These are phyloP conservation scores for Melanotaenia duboulayi DNA, from an alignment of 2,113 vertebrate genomes.

Conservation along the genomic window DNA sequence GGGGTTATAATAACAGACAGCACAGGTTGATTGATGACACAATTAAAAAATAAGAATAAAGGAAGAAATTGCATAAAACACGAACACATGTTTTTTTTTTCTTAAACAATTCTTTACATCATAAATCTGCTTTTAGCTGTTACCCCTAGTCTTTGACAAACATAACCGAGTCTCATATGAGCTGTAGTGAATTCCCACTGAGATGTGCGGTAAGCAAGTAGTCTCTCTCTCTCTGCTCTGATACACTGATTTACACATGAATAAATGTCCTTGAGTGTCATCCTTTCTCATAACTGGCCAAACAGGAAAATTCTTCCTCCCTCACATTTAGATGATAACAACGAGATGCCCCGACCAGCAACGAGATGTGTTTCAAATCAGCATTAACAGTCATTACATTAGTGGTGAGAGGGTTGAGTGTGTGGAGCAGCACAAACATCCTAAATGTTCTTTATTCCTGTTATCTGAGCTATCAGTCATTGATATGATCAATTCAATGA, in stretches of 20 bases:
- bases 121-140: constrained; percentile 41
- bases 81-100: no score
- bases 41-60: no score
- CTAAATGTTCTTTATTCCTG: constrained; percentile 28
- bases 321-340: constrained; percentile 51
- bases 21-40: no score
- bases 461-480: constrained; percentile 25
- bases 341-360: constrained; percentile 48
- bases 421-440: constrained; percentile 56
- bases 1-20: constrained; percentile 13
- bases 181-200: constrained; percentile 44
- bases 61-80: constrained; percentile 26
- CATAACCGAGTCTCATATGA: constrained; percentile 26
- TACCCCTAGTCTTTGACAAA: constrained; percentile 41
- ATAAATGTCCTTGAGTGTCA: constrained; percentile 74
- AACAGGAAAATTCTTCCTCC: constrained; percentile 65
- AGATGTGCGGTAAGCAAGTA: constrained; percentile 54
- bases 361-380: constrained; percentile 60
- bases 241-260: constrained; percentile 72
- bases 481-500: no score
- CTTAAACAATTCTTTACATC: constrained; percentile 17
- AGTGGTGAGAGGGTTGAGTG: constrained; percentile 49
- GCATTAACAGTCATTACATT: constrained; percentile 46
- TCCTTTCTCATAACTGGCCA: constrained; percentile 66
- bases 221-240: constrained; percentile 56